phyloP scores from a whole-genome alignment of 2,113 vertebrate species.

The Gambusia holbrooki region DNA sequence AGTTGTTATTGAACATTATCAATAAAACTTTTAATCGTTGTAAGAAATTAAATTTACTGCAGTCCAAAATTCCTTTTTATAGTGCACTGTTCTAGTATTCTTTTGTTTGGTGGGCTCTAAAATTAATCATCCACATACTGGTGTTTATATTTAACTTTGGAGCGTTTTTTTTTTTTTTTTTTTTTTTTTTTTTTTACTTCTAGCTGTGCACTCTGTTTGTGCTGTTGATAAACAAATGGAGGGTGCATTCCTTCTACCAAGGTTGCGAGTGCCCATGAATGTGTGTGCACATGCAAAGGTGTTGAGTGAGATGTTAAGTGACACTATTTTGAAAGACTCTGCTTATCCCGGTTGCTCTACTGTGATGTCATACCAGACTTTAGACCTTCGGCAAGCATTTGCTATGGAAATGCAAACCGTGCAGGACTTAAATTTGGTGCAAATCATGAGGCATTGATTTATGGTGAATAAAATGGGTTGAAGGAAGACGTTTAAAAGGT shows the following conservation, averaged over 20 bases:
- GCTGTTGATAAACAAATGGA: conserved; percentile 63
- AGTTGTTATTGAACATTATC: neutral
- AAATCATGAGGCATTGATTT: neutral
- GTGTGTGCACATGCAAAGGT: conserved; percentile 19
- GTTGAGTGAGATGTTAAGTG: conserved; percentile 54
- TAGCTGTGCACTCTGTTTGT: conserved; percentile 34
- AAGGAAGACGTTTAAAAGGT: neutral
- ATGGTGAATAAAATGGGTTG: neutral
- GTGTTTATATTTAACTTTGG: conserved; percentile 25
- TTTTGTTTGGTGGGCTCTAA: neutral
- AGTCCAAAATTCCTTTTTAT: neutral
- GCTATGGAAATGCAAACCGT: no score
- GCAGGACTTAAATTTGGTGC: neutral
- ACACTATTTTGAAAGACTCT: conserved; percentile 49
- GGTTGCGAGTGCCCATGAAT: conserved; percentile 17
- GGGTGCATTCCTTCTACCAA: conserved; percentile 44
- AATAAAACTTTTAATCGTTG: neutral
- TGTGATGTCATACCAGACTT: neutral
- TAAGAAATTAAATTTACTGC: neutral
- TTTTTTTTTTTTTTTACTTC: conserved; percentile 32
- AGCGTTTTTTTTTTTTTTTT: conserved; percentile 36
- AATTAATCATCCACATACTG: neutral
- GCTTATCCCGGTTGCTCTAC: conserved; percentile 37
- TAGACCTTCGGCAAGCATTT: neutral
- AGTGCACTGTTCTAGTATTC: neutral